phyloP scores from a whole-genome alignment of 2,113 vertebrate genomes.

The Trachemys scripta region DNA sequence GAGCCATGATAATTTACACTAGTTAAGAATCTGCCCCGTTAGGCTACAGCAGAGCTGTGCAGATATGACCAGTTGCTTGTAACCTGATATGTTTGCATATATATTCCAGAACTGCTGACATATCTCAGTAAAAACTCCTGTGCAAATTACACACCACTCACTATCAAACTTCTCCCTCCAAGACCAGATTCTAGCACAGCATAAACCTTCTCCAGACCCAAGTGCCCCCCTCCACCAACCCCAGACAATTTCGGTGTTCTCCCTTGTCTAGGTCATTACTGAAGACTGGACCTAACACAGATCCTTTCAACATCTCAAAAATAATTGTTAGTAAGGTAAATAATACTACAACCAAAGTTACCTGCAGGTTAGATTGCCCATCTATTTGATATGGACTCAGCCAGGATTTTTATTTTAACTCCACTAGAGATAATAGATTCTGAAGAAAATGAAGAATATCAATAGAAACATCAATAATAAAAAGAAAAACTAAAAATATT shows the following conservation, averaged over 20 bases:
- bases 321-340: background rate
- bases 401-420: background rate
- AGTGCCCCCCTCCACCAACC: fast-evolving
- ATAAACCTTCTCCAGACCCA: background rate
- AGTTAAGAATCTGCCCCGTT: background rate
- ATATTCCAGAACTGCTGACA: background rate
- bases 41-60: background rate
- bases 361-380: background rate
- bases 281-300: background rate
- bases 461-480: background rate
- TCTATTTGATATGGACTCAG: background rate
- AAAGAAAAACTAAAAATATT: background rate
- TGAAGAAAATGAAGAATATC: background rate
- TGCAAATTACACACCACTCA: background rate
- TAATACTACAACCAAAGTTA: background rate
- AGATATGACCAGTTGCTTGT: background rate
- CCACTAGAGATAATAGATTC: background rate
- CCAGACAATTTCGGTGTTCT: background rate
- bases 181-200: background rate
- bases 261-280: background rate
- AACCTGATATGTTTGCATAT: background rate
- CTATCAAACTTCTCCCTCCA: background rate
- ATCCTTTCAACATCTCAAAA: background rate
- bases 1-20: background rate
- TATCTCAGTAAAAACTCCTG: background rate